These are phyloP conservation scores for Xenopus petersii DNA, from an alignment of 2,797 vertebrate species.

Conservation along the genomic window DNA sequence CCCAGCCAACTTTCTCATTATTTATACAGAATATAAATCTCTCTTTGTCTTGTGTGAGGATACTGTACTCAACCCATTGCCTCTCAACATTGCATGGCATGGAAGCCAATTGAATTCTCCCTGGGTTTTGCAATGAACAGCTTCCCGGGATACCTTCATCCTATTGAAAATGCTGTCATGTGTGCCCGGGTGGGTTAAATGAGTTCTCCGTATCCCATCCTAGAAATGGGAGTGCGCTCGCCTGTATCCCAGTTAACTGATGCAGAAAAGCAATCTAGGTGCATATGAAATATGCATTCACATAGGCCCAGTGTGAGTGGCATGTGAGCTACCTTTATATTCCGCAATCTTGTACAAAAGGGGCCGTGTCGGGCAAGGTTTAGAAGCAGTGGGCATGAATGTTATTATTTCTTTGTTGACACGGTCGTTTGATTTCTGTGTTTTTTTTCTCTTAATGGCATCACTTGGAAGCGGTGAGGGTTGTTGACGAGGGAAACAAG, in stretches of 20 bases:
- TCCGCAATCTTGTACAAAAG: too few species aligned
- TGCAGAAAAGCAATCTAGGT: background rate
- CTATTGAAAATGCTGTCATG: background rate
- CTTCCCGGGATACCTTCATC: background rate
- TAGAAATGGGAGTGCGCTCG: background rate
- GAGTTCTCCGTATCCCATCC: background rate
- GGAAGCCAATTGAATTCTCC: background rate
- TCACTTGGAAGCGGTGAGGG: background rate
- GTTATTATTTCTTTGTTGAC: too few species aligned
- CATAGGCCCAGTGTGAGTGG: background rate
- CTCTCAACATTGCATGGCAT: too few species aligned
- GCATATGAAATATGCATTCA: background rate
- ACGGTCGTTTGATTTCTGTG: too few species aligned
- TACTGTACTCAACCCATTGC: too few species aligned
- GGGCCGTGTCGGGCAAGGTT: too few species aligned
- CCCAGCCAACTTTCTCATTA: background rate
- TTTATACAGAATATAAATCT: background rate
- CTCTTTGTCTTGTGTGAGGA: background rate
- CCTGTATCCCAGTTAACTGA: slow-evolving; percentile 5
- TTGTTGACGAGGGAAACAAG: slow-evolving; percentile 16
- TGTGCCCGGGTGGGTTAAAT: background rate
- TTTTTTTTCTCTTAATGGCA: background rate
- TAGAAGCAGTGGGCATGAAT: too few species aligned
- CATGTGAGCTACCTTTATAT: background rate
- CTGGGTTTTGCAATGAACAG: background rate